Conservation (phyloP, 2,888 invertebrate genomes). For the Tupiocoris notatus region DNA sequence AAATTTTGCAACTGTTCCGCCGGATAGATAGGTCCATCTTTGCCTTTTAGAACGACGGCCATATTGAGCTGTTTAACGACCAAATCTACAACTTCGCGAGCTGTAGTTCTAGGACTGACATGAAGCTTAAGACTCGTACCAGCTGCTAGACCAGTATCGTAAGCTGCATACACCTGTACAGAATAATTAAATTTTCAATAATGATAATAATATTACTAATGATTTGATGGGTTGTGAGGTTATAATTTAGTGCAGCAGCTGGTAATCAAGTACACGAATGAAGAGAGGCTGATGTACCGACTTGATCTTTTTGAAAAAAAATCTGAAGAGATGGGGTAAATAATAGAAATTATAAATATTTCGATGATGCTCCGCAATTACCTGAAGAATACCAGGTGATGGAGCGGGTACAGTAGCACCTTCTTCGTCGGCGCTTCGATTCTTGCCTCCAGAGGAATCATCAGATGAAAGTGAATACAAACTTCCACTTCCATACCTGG, state of each 20-base stretch:
- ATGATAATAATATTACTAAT: too few species aligned
- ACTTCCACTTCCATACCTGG: slow-evolving; percentile 49
- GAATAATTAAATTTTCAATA: slow-evolving; percentile 1
- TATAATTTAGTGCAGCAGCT: too few species aligned
- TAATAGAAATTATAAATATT: too few species aligned
- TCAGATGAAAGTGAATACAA: slow-evolving; percentile 50
- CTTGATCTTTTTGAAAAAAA: too few species aligned
- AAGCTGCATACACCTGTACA: slow-evolving; percentile 89
- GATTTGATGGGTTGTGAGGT: too few species aligned
- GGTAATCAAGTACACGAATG: too few species aligned
- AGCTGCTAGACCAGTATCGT: slow-evolving; percentile 88
- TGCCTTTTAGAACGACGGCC: slow-evolving; percentile 83
- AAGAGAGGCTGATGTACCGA: too few species aligned
- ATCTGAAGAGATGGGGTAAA: background rate
- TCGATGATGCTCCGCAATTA: too few species aligned
- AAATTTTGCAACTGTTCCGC: slow-evolving; percentile 82
- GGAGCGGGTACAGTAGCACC: slow-evolving; percentile 53
- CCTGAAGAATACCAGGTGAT: slow-evolving; percentile 65
- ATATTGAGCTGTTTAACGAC: slow-evolving; percentile 95
- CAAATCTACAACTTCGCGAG: slow-evolving; percentile 90
- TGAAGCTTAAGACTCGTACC: slow-evolving; percentile 92
- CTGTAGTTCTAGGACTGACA: slow-evolving; percentile 88
- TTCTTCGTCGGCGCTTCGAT: slow-evolving; percentile 50
- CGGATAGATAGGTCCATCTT: slow-evolving; percentile 80
- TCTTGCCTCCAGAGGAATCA: slow-evolving; percentile 47